phyloP scores from a whole-genome alignment of 2,888 invertebrate genomes.

The Amiota communis region DNA sequence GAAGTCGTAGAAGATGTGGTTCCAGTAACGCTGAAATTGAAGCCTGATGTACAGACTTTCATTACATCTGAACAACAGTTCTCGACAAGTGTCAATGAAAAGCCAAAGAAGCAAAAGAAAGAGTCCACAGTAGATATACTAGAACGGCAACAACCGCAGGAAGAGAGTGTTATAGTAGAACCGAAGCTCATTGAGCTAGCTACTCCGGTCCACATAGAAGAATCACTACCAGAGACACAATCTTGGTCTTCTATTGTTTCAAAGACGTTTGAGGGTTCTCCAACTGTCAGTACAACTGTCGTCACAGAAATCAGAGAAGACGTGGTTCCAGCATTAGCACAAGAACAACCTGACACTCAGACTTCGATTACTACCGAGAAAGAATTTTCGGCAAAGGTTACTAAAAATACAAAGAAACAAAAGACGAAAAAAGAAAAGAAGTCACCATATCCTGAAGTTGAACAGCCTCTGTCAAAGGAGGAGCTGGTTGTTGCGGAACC shows the following conservation, averaged over 20 bases:
- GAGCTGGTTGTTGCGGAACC: not conserved
- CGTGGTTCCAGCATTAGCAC: not conserved
- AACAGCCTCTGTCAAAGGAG: not conserved
- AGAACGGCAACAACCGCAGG: not conserved
- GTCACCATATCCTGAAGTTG: slow-evolving; percentile 2
- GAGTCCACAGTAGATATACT: slow-evolving; percentile 21
- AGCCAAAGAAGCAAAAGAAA: slow-evolving; percentile 31
- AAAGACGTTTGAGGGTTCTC: slow-evolving; percentile 7
- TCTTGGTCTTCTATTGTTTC: slow-evolving; percentile 46
- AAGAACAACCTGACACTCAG: not conserved
- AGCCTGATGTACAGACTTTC: not conserved
- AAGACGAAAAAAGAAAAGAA: slow-evolving; percentile 44
- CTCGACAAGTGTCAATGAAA: slow-evolving; percentile 33
- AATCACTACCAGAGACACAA: slow-evolving; percentile 6
- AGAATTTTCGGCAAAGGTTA: not conserved
- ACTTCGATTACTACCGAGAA: not conserved
- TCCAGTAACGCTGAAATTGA: not conserved
- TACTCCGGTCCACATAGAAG: not conserved
- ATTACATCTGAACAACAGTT: slow-evolving; percentile 35
- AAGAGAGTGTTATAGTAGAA: not conserved
- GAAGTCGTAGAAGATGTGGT: not conserved
- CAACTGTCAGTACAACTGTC: not conserved
- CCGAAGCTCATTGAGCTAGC: slow-evolving; percentile 20
- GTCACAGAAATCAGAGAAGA: slow-evolving; percentile 23
- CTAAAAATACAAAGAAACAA: slow-evolving; percentile 35